A percentile compares a stretch with the other conserved stretches of the same genome.
These are phyloP conservation scores for Aurelia aurita DNA, from an alignment of 30 jellyfish, hydroid and myxozoan genomes.

Conservation along the genomic window DNA sequence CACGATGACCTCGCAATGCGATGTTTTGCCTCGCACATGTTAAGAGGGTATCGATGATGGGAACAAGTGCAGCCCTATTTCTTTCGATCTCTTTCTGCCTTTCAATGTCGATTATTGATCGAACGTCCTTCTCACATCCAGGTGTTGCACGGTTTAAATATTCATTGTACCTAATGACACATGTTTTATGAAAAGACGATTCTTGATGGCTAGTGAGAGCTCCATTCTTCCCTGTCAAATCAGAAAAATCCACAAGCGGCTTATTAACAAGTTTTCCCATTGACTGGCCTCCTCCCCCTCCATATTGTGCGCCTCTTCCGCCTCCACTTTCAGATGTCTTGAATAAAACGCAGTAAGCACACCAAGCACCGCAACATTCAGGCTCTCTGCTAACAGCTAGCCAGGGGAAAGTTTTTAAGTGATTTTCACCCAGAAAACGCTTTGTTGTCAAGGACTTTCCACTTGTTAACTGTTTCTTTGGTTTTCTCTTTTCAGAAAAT, in stretches of 20 bases:
- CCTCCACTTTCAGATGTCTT: conserved; percentile 31
- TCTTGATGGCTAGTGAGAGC: conserved; percentile 45
- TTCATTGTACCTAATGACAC: conserved; percentile 7
- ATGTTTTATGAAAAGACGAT: conserved; percentile 3
- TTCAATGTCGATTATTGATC: conserved; percentile 3
- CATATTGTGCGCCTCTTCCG: conserved; percentile 33
- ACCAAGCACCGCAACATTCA: conserved; percentile 23
- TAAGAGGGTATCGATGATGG: too few relatives aligned
- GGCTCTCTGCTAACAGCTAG: conserved; percentile 52
- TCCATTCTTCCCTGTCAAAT: conserved; percentile 42
- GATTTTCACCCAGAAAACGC: conserved; percentile 29
- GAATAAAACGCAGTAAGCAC: conserved; percentile 20
- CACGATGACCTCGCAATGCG: too few relatives aligned
- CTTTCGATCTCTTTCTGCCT: conserved; percentile 32
- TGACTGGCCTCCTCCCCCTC: conserved; percentile 37
- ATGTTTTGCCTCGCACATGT: too few relatives aligned
- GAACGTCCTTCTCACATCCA: conserved; percentile 35
- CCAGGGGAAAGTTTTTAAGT: conserved; percentile 31
- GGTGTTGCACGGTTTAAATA: conserved; percentile 16
- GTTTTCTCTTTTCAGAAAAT: not conserved
- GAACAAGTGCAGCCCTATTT: conserved; percentile 27
- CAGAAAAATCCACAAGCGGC: conserved; percentile 38
- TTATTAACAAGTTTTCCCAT: conserved; percentile 11
- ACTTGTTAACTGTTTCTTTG: not conserved
- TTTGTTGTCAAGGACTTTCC: conserved; percentile 19